Conservation (phyloP, 2,797 vertebrate genomes). For the Triplophysa yarkandensis region DNA sequence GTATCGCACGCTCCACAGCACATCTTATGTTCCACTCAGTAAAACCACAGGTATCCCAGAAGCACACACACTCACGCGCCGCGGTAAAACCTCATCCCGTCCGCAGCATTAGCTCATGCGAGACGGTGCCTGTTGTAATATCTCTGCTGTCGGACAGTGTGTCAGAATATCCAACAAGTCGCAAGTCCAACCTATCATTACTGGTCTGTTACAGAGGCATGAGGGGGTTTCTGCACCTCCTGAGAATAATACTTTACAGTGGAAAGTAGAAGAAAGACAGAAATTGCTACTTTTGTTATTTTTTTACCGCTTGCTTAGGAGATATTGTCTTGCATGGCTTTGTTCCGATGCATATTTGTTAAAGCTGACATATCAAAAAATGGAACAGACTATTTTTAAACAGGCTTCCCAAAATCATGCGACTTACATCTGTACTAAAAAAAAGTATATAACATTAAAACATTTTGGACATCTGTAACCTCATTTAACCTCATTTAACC, state of each 20-base stretch:
- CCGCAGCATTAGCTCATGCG: constrained; percentile 65
- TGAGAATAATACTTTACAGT: background rate
- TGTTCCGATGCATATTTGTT: background rate
- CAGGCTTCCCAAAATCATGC: too few relatives aligned
- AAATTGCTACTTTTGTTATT: constrained; percentile 8
- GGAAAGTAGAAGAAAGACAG: background rate
- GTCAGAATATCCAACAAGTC: constrained; percentile 39
- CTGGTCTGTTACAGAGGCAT: constrained; percentile 49
- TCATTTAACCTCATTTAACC: background rate
- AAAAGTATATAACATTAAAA: too few relatives aligned
- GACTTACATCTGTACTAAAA: too few relatives aligned
- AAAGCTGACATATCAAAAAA: background rate
- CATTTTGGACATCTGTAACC: background rate
- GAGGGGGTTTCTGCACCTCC: constrained; percentile 34
- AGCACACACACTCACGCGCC: constrained; percentile 24
- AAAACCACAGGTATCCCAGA: constrained; percentile 64
- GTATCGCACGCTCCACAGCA: constrained; percentile 57
- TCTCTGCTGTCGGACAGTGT: constrained; percentile 29
- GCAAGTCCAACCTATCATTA: constrained; percentile 56
- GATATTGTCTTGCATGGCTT: background rate
- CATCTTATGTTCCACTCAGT: constrained; percentile 65
- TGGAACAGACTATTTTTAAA: too few relatives aligned
- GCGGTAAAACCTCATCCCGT: constrained; percentile 31
- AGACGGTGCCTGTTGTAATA: constrained; percentile 57
- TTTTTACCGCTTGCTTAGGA: background rate